These are phyloP conservation scores for Merops nubicus DNA, from an alignment of 2,113 vertebrate genomes.

Conservation along the genomic window DNA sequence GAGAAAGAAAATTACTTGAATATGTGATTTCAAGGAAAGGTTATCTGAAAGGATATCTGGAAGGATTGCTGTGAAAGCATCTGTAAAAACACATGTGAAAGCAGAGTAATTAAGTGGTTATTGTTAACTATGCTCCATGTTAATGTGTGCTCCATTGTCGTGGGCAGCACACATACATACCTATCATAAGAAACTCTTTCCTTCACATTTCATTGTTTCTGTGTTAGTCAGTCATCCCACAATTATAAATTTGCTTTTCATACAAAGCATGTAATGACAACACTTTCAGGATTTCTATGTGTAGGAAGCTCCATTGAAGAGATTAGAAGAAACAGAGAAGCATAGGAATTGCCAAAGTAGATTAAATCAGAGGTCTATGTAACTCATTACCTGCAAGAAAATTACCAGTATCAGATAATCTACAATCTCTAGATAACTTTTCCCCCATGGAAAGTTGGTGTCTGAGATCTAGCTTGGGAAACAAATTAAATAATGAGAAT, in stretches of 20 bases:
- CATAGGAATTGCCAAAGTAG: neutral
- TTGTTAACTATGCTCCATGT: neutral
- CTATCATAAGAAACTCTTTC: neutral
- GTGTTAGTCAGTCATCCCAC: neutral
- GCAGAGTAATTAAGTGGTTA: neutral
- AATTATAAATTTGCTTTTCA: neutral
- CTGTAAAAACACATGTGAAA: neutral
- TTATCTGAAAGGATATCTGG: neutral
- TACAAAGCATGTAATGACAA: neutral
- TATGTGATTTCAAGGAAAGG: neutral
- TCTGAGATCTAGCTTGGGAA: neutral
- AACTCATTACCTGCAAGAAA: neutral
- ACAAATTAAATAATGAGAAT: neutral
- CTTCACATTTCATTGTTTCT: neutral
- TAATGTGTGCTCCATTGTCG: rapidly evolving
- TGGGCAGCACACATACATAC: rapidly evolving
- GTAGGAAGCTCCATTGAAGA: neutral
- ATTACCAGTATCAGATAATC: neutral
- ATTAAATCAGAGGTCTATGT: neutral
- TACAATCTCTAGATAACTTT: neutral
- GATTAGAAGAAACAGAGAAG: neutral
- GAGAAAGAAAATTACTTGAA: neutral
- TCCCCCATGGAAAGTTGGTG: neutral
- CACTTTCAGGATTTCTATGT: neutral
- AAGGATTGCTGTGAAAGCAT: neutral